A percentile compares a stretch with the other conserved stretches of the same genome.
These are phyloP conservation scores for Acheta domesticus DNA, from an alignment of 2,888 invertebrate genomes.

Conservation along the genomic window DNA sequence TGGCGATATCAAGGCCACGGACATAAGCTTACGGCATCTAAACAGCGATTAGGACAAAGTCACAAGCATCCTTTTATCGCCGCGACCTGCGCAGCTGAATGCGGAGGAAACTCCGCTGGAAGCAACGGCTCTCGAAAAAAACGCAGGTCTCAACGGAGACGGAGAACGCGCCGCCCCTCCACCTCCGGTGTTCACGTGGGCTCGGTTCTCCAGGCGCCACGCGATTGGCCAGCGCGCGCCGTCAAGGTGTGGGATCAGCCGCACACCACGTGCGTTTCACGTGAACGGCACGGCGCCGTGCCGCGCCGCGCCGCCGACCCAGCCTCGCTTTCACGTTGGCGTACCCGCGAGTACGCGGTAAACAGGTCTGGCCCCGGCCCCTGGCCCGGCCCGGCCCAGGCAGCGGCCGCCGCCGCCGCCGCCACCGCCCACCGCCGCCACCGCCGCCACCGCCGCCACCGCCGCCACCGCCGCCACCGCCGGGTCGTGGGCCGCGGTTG, in stretches of 20 bases:
- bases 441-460: no score
- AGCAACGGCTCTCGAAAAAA: no score
- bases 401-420: no score
- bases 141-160: no score
- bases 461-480: no score
- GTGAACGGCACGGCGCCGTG: not conserved
- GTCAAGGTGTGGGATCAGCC: not conserved
- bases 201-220: not conserved
- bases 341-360: not conserved
- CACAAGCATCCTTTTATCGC: not conserved
- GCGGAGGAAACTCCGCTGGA: no score
- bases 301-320: not conserved
- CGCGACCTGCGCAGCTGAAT: no score
- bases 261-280: not conserved
- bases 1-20: no score
- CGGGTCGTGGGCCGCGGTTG: no score
- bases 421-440: no score
- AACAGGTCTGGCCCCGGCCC: not conserved
- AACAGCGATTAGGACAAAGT: not conserved
- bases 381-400: not conserved
- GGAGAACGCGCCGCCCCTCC: not conserved
- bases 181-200: not conserved
- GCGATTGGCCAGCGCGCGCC: not conserved
- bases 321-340: constrained; percentile 1
- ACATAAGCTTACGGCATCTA: no score